Evolutionary conservation across 2,113 vertebrate species (phyloP).

Genomic region (Corythornis vintsioides): DNA sequence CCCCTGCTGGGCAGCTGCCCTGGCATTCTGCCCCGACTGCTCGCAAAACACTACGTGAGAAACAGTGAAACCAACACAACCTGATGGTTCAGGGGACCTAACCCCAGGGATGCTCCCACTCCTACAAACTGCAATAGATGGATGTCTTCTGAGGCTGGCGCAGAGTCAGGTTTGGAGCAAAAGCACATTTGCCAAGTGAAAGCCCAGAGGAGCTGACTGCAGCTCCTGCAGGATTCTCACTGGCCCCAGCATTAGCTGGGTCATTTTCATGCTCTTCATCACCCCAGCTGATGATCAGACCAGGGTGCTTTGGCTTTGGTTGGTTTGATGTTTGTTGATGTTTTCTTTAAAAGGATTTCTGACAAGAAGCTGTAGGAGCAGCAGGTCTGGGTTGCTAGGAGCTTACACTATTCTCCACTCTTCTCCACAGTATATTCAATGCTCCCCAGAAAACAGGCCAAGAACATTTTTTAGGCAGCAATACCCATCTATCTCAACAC

Average conservation of each 20-base stretch:
- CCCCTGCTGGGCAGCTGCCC: neutral
- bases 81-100: neutral
- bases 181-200: neutral
- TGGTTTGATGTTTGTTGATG: neutral
- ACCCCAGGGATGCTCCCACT: neutral
- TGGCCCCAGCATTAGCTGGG: neutral
- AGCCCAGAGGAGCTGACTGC: neutral
- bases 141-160: neutral
- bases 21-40: slow-evolving; percentile 20
- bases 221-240: neutral
- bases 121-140: neutral
- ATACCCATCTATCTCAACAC: slow-evolving; percentile 46
- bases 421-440: neutral
- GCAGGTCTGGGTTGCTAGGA: neutral
- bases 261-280: neutral
- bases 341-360: neutral
- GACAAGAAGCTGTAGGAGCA: neutral
- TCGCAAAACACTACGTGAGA: neutral
- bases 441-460: neutral
- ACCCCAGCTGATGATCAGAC: neutral
- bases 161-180: neutral
- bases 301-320: neutral
- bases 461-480: neutral
- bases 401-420: neutral
- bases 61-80: slow-evolving; percentile 12